Evolutionary conservation across 2,797 vertebrate species (phyloP).

Genomic region (Anableps anableps): DNA sequence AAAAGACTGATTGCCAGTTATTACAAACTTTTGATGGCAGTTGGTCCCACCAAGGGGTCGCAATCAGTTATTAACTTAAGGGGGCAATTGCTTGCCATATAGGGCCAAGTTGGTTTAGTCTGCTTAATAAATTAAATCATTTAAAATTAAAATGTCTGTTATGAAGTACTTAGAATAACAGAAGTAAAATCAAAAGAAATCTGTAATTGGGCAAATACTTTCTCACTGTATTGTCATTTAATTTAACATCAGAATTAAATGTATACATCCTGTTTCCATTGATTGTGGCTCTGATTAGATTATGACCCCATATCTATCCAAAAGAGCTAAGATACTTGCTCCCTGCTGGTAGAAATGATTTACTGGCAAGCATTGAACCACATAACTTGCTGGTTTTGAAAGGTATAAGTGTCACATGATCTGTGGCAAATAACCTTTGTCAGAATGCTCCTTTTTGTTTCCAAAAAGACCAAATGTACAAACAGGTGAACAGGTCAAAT

Average conservation of each 20-base stretch:
- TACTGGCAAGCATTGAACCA: background rate
- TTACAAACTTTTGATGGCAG: background rate
- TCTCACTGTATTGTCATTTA: background rate
- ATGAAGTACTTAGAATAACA: background rate
- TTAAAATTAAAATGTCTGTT: background rate
- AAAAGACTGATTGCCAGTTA: background rate
- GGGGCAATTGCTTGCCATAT: background rate
- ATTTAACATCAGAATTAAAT: background rate
- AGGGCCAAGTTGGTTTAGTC: background rate
- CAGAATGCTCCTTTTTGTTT: background rate
- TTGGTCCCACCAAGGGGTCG: background rate
- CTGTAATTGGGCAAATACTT: background rate
- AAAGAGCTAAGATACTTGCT: background rate
- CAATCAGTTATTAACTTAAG: background rate
- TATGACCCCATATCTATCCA: background rate
- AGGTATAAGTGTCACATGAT: background rate
- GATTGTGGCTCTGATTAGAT: background rate
- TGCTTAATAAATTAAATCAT: background rate
- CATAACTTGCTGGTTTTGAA: background rate
- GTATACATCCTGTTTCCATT: background rate
- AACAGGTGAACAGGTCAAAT: background rate
- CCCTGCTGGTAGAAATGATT: background rate
- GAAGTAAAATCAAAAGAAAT: background rate
- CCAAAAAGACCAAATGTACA: background rate
- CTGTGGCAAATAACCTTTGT: background rate